Evolutionary conservation across 2,113 vertebrate species (phyloP).

Genomic region (Alectura lathami): DNA sequence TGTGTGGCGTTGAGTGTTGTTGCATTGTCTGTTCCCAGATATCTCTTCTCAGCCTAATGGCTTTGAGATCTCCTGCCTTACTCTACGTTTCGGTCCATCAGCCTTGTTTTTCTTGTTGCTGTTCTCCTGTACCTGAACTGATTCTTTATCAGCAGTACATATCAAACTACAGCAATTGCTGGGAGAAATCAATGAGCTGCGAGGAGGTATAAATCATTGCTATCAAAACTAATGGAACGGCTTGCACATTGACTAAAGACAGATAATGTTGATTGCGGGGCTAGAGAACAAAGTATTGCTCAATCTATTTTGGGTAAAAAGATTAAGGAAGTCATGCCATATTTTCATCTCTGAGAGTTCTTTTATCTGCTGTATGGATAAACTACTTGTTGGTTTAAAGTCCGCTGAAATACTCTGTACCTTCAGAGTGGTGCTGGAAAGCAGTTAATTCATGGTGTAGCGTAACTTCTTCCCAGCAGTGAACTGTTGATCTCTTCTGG

Average conservation of each 20-base stretch:
- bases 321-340: background rate
- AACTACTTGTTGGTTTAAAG: background rate
- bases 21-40: background rate
- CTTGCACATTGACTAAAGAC: background rate
- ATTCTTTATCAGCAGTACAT: background rate
- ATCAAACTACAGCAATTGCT: background rate
- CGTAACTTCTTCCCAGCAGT: background rate
- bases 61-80: background rate
- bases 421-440: background rate
- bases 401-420: background rate
- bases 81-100: background rate
- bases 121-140: background rate
- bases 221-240: conserved; percentile 3
- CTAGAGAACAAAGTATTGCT: background rate
- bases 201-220: background rate
- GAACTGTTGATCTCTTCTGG: background rate
- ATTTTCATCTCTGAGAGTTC: background rate
- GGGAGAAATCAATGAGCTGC: background rate
- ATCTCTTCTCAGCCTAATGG: background rate
- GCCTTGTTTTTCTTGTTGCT: background rate
- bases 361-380: background rate
- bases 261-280: background rate
- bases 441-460: background rate
- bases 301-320: background rate
- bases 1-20: background rate